Percentiles rank a stretch among this genome's conserved stretches.
These are phyloP conservation scores for Anthopleura sola DNA, from an alignment of 64 coral and sea anemone genomes.

Conservation along the genomic window DNA sequence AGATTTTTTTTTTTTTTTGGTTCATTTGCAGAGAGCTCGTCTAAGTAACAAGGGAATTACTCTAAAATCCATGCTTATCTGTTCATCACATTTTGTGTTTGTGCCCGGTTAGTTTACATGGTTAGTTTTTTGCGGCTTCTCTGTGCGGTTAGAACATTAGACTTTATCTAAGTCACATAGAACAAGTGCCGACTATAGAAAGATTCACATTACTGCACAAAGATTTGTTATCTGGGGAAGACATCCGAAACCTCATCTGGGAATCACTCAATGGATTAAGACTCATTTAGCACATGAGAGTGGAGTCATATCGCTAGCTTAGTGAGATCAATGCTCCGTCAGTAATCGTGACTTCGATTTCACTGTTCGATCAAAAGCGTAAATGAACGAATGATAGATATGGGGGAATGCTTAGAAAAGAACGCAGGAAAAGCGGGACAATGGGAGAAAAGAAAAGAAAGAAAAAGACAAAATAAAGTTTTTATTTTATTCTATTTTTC, in stretches of 20 bases:
- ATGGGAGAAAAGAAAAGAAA: not conserved
- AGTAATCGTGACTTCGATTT: constrained; percentile 13
- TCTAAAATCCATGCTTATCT: constrained; percentile 15
- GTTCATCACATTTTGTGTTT: constrained; percentile 12
- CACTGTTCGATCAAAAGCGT: not conserved
- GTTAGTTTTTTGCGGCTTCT: not conserved
- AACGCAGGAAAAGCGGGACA: not conserved
- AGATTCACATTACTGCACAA: constrained; percentile 12
- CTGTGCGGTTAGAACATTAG: not conserved
- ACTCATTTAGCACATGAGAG: not conserved
- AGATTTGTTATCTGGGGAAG: not conserved
- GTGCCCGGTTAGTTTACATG: not conserved
- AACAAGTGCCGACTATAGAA: constrained; percentile 17
- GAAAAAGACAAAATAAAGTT: not conserved
- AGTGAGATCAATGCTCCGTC: not conserved
- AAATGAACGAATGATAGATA: constrained; percentile 1
- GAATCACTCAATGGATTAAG: constrained; percentile 14
- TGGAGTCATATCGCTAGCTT: constrained; percentile 5
- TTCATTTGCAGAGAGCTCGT: not conserved
- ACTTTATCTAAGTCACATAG: not conserved
- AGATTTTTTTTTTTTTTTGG: not conserved
- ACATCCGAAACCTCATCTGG: constrained; percentile 17
- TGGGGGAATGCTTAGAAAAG: not conserved
- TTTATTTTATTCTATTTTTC: not conserved
- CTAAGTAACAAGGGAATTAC: constrained; percentile 9